Conservation (phyloP, 2,888 invertebrate species). For the Leptura quadrifasciata region DNA sequence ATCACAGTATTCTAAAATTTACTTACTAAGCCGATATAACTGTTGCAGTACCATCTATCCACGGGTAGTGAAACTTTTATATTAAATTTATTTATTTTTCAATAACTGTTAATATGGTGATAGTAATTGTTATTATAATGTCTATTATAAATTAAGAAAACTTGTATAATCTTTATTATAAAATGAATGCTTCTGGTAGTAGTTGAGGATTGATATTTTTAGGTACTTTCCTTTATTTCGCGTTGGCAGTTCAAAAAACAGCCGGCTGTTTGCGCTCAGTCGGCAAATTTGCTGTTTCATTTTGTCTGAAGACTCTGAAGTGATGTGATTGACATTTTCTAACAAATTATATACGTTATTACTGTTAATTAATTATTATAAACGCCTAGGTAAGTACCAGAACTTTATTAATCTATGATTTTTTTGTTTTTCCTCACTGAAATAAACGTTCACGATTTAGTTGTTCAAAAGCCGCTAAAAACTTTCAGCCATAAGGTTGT, state of each 20-base stretch:
- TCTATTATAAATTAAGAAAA: no score
- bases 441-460: neutral
- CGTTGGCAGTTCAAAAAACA: neutral
- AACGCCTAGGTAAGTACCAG: conserved; percentile 39
- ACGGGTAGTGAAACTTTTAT: no score
- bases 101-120: no score
- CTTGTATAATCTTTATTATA: no score
- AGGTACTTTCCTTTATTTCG: neutral
- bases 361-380: conserved; percentile 41
- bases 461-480: conserved; percentile 41
- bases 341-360: conserved; percentile 46
- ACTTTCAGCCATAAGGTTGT: conserved; percentile 47
- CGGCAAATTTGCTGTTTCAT: conserved; percentile 31
- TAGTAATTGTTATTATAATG: no score
- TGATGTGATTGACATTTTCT: conserved; percentile 51
- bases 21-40: no score
- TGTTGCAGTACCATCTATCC: no score
- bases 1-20: no score
- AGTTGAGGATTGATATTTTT: no score
- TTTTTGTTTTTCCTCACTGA: neutral
- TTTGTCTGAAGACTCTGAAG: conserved; percentile 45
- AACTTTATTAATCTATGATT: neutral
- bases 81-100: no score
- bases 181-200: no score
- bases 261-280: neutral